phyloP scores from a whole-genome alignment of 2,888 invertebrate genomes.

The Eristalis intricaria region DNA sequence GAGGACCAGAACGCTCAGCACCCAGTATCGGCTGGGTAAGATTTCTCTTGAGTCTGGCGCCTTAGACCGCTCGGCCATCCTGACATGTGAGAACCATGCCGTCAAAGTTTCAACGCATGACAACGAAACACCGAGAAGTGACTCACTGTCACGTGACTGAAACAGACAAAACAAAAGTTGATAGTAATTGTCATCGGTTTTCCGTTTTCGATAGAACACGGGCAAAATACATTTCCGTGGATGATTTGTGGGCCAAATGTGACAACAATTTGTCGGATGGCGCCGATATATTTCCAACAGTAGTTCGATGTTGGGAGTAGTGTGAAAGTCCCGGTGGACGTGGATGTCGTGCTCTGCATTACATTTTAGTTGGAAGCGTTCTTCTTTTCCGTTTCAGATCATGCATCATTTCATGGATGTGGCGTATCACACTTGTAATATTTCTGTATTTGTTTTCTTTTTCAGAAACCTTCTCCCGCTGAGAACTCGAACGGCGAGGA shows the following conservation, averaged over 20 bases:
- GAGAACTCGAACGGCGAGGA: slow-evolving; percentile 74
- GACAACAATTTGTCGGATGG: slow-evolving; percentile 28
- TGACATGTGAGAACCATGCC: slow-evolving; percentile 41
- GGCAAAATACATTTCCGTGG: background rate
- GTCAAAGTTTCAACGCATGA: background rate
- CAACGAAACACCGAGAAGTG: background rate
- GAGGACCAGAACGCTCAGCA: slow-evolving; percentile 74
- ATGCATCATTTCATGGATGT: slow-evolving; percentile 9
- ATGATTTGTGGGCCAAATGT: slow-evolving; percentile 31
- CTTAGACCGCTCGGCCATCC: slow-evolving; percentile 75
- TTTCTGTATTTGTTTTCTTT: slow-evolving; percentile 16
- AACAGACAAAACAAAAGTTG: background rate
- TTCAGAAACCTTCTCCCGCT: slow-evolving; percentile 47
- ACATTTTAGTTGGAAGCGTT: slow-evolving; percentile 22
- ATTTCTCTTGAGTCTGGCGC: slow-evolving; percentile 71
- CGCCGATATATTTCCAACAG: slow-evolving; percentile 15
- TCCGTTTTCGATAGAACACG: background rate
- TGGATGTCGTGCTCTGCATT: slow-evolving; percentile 37
- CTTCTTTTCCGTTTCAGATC: slow-evolving; percentile 6
- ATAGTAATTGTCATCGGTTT: background rate
- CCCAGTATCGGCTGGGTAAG: slow-evolving; percentile 47
- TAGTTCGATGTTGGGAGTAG: too few species aligned
- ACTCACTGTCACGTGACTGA: background rate
- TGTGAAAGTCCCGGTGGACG: background rate
- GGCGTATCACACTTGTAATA: background rate